These are phyloP conservation scores for Ditylenchus weischeri DNA, from an alignment of 2,888 invertebrate genomes.

Conservation along the genomic window DNA sequence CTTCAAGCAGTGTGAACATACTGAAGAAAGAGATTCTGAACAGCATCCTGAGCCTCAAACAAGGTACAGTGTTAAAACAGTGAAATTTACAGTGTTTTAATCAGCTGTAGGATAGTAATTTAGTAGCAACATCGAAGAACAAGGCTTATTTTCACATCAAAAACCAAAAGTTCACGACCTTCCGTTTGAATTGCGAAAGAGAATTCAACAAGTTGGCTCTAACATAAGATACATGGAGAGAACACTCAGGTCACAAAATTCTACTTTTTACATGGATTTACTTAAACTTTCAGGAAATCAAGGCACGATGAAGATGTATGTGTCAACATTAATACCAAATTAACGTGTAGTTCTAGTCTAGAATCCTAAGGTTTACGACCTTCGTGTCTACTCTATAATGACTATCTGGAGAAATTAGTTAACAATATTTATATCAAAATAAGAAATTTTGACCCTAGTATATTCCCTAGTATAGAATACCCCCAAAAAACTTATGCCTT, in stretches of 20 bases:
- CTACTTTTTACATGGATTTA: no score
- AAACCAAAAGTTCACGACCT: neutral
- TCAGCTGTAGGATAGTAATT: neutral
- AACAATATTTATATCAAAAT: no score
- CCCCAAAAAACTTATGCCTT: no score
- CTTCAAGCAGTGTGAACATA: slow-evolving; percentile 12
- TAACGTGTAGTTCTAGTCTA: no score
- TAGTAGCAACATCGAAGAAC: no score
- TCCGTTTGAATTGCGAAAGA: slow-evolving; percentile 22
- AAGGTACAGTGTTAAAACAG: no score
- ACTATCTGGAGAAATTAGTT: no score
- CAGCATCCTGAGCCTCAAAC: neutral
- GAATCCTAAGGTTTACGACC: no score
- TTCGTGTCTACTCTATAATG: no score
- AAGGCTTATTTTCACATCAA: no score
- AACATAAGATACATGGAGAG: slow-evolving; percentile 55
- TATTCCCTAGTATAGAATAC: no score
- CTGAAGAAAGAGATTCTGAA: slow-evolving; percentile 1
- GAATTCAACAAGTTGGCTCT: slow-evolving; percentile 41
- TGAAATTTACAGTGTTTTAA: neutral
- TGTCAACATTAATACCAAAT: neutral
- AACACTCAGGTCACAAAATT: slow-evolving; percentile 5
- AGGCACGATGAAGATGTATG: slow-evolving; percentile 46
- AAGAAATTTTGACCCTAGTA: no score
- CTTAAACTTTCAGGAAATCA: slow-evolving; percentile 31